Conservation (phyloP, 2,888 invertebrate genomes). For the Chelonus formosanus region DNA sequence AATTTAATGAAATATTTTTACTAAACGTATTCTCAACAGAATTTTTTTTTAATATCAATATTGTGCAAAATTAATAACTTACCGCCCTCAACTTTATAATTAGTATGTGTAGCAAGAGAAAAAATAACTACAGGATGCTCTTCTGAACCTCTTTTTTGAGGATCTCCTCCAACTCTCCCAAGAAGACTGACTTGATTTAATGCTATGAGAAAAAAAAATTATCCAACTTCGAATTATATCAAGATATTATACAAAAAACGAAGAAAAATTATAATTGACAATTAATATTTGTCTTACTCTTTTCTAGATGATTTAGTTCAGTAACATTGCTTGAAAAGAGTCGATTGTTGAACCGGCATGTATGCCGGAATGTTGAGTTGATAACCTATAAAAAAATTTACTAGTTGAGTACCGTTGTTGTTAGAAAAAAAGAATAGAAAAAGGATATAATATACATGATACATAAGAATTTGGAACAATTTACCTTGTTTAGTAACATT, state of each 20-base stretch:
- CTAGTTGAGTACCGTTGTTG: not conserved
- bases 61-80: conserved; percentile 25
- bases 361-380: conserved; percentile 40
- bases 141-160: conserved; percentile 82
- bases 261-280: not conserved
- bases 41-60: not conserved
- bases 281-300: conserved; percentile 44
- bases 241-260: too few relatives aligned
- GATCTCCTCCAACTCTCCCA: conserved; percentile 89
- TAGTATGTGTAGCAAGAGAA: conserved; percentile 88
- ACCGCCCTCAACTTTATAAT: conserved; percentile 73
- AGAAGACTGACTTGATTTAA: conserved; percentile 85
- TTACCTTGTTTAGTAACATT: too few relatives aligned
- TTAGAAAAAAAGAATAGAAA: conserved; percentile 7
- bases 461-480: too few relatives aligned
- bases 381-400: conserved; percentile 44
- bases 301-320: conserved; percentile 46
- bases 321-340: conserved; percentile 32
- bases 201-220: conserved; percentile 66
- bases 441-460: too few relatives aligned
- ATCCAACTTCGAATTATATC: not conserved
- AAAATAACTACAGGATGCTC: conserved; percentile 89
- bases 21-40: not conserved
- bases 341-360: conserved; percentile 33
- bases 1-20: conserved; percentile 8